Evolutionary conservation across 2,113 vertebrate species (phyloP), one percentile per base, ranked within the genome.

Genomic region (Pluvianellus socialis): DNA sequence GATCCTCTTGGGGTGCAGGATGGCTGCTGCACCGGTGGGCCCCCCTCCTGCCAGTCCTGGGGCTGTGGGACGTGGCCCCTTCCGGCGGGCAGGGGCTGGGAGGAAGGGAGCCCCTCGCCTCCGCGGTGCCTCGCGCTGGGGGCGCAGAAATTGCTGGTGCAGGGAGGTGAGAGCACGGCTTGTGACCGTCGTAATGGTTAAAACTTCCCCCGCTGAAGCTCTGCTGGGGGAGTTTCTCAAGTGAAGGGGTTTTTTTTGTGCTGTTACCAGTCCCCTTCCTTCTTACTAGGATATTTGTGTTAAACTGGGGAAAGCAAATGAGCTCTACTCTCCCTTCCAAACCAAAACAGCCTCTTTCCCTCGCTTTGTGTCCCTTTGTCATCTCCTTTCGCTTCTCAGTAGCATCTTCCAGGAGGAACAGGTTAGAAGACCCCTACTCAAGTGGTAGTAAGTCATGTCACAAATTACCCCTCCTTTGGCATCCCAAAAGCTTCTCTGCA

Each of bases 11-110:
- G 70, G 42, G 27, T 70, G 45, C 20, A 38, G 84, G 47, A 5
- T 0, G 1, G 40, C 20, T 47, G 22, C 73, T 55, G 44, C 35
- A 0, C 30, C 4, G 1, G 8, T 0, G 3, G 42, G 26, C 49
- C 11, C 49, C 33, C 22, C 21, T 49, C 35, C 44, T 70, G 40
- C n/a, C n/a, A n/a, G n/a, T n/a, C 61, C 52, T 28, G 2, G 0
- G 0, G 71, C 8, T 7, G 65, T 50, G 24, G 82, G 56, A 52
- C 30, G 40, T 1, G 14, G 53, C 68, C 47, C 42, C 65, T 67
- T 8, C 24, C 7, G 49, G 49, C 49, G 4, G 42, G 21, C 0
- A 38, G 4, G 49, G 65, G n/a, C 49, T 62, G 79, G 40, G 22
- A 35, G 38, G 14, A 61, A 18, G 26, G 61, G n/a, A 40, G 26